A percentile compares a stretch with the other conserved stretches of the same genome.
phyloP scores from a whole-genome alignment of 2,888 invertebrate genomes.

The Leptura quadrifasciata region DNA sequence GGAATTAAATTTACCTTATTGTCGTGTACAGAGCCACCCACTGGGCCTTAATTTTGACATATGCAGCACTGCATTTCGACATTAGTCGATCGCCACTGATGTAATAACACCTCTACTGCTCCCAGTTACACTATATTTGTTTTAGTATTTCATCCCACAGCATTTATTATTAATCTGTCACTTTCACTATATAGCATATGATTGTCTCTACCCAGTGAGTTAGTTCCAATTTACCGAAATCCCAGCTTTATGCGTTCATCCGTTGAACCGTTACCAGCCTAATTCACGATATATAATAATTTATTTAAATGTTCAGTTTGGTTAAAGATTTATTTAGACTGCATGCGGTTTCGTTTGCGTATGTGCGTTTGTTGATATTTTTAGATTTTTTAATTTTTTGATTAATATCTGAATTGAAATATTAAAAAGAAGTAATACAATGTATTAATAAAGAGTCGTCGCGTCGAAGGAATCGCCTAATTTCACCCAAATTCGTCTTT shows the following conservation, averaged over 20 bases:
- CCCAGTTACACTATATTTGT: neutral
- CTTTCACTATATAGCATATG: conserved; percentile 2
- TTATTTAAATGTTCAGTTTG: too few relatives aligned
- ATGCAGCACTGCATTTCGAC: neutral
- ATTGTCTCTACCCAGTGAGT: neutral
- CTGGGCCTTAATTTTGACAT: neutral
- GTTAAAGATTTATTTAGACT: too few relatives aligned
- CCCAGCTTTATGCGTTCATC: neutral
- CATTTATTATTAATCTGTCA: conserved; percentile 7
- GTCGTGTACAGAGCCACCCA: neutral
- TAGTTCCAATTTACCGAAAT: neutral
- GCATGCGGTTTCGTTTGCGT: too few relatives aligned
- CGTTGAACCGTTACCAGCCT: neutral
- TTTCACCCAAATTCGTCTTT: too few relatives aligned
- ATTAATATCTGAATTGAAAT: too few relatives aligned
- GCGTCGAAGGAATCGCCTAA: too few relatives aligned
- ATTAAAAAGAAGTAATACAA: too few relatives aligned
- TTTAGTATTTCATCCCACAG: neutral
- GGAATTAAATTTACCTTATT: neutral
- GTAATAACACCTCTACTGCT: neutral
- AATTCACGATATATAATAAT: too few relatives aligned
- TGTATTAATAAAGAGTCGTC: too few relatives aligned
- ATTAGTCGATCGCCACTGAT: conserved; percentile 1
- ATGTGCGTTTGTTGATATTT: too few relatives aligned
- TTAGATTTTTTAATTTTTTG: too few relatives aligned